Evolutionary conservation across 2,888 invertebrate species (phyloP).

Genomic region (Phaedon cochleariae): DNA sequence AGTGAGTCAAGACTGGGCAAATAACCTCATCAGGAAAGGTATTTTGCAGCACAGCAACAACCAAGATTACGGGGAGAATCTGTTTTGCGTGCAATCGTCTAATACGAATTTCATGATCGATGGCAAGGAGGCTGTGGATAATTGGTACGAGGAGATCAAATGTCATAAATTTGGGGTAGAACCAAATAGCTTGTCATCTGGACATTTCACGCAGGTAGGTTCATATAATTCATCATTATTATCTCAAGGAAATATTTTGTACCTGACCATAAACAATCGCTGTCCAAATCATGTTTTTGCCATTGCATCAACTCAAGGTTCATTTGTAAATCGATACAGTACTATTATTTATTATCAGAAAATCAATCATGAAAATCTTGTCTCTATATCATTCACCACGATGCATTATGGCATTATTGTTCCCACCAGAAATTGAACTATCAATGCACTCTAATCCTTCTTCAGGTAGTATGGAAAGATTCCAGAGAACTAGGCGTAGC

Average conservation of each 20-base stretch:
- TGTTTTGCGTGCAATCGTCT: slow-evolving; percentile 75
- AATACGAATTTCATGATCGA: slow-evolving; percentile 72
- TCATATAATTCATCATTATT: no score
- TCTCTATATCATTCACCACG: no score
- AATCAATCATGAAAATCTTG: no score
- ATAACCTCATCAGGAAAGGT: slow-evolving; percentile 64
- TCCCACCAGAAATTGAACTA: no score
- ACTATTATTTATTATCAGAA: no score
- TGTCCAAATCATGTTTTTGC: neutral
- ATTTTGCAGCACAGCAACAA: slow-evolving; percentile 68
- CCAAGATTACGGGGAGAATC: slow-evolving; percentile 71
- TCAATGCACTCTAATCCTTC: neutral
- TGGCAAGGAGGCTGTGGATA: slow-evolving; percentile 75
- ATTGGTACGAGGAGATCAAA: slow-evolving; percentile 81
- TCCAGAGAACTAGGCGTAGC: slow-evolving; percentile 80
- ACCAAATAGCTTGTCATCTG: slow-evolving; percentile 71
- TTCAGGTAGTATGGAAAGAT: slow-evolving; percentile 77
- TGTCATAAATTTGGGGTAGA: slow-evolving; percentile 74
- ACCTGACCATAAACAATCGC: no score
- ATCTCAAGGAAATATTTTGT: no score
- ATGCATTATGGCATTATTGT: no score
- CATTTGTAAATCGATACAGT: no score
- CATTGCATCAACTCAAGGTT: no score
- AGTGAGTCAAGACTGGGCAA: slow-evolving; percentile 66
- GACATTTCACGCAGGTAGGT: slow-evolving; percentile 73